phyloP scores from a whole-genome alignment of 2,888 invertebrate species.

The Cantharis lateralis region DNA sequence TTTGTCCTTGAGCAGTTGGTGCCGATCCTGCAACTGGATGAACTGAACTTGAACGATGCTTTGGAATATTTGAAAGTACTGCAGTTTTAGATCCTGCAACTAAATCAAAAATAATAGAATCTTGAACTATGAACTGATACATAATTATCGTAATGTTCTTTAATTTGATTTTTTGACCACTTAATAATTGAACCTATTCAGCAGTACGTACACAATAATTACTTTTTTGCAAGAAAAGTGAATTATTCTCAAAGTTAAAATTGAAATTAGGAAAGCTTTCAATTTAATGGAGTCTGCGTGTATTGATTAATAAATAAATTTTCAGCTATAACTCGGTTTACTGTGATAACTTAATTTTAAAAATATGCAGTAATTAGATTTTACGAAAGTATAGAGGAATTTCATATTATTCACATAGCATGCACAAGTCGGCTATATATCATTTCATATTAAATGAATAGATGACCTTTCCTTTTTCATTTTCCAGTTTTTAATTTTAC shows the following conservation, averaged over 20 bases:
- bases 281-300: background rate
- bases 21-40: slow-evolving; percentile 55
- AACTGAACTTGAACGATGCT: slow-evolving; percentile 46
- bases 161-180: slow-evolving; percentile 12
- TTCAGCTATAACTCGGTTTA: background rate
- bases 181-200: slow-evolving; percentile 11
- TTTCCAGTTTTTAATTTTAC: no score
- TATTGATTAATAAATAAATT: background rate
- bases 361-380: background rate
- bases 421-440: background rate
- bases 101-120: background rate
- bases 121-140: background rate
- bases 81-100: slow-evolving; percentile 43
- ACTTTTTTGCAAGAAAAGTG: background rate
- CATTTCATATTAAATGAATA: background rate
- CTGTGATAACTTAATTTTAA: background rate
- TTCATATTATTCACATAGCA: background rate
- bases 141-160: background rate
- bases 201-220: background rate
- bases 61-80: slow-evolving; percentile 46
- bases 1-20: slow-evolving; percentile 50
- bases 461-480: no score
- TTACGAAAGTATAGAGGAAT: background rate
- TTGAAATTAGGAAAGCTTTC: background rate
- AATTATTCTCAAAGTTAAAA: background rate